Base-by-base conservation (phyloP, 1,140 invertebrate species). In the Heterodera schachtii region DNA sequence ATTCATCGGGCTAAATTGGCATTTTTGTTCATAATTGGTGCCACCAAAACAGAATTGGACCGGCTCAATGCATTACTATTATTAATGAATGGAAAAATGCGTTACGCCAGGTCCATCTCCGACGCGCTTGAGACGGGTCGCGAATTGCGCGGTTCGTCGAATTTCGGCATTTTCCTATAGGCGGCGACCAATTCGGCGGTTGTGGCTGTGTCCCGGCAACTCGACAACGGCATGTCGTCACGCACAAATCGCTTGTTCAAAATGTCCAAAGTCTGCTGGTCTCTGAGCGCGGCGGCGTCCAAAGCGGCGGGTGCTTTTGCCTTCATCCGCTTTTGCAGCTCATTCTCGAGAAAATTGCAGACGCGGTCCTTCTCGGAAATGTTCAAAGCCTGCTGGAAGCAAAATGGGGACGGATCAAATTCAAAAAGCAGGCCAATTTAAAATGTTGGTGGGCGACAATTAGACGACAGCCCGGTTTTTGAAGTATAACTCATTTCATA, bases 151-250 rank as follows among this genome's bases (percentile, higher is more conserved):
- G 77, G 77, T 5, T 19, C 70, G 8, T 78, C 77, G 66, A 71
- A 78, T 21, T 78, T 78, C 6, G 77, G 57, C 21, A 78, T 78
- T 69, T 78, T 78, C 16, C 77, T 78, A 46, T 78, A 71, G 2
- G 69, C 44, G 44, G 41, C 16, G 3, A 71, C 11, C 13, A 46
- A 41, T 5, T 41, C 69, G 43, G 69, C 69, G 44, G 41, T 71
- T 41, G 31, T 41, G n/a, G 69, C 44, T 11, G 21, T 71, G 69
- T 71, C 69, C 7, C 69, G 21, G 44, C 16, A 19, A 19, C 69
- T 71, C 69, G 31, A 71, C 31, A 6, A 43, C 19, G 69, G 69
- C 67, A 70, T 9, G 6, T 70, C 67, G 67, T 70, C 67, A 8
- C 67, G 8, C 21, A 43, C 41, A 71, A 71, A 16, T 1, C 69